Percentiles rank a stretch among this genome's conserved stretches.
Conservation (phyloP, 1,140 invertebrate species). For the Danaus plexippus region DNA sequence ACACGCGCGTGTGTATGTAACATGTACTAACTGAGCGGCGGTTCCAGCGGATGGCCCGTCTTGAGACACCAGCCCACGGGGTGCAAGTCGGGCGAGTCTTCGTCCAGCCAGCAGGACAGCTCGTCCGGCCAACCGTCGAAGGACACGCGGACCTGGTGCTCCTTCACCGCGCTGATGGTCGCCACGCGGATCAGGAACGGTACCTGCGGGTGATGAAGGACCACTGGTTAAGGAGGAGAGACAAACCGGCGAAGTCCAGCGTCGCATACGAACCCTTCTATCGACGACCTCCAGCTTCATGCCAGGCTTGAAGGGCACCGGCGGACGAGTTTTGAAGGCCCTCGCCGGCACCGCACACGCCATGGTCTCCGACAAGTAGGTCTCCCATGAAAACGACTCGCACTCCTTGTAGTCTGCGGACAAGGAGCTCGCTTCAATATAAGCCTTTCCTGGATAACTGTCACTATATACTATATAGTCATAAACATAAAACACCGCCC, state of each 20-base stretch:
- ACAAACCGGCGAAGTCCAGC: constrained; percentile 5
- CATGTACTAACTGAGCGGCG: constrained; percentile 78
- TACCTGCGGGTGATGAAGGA: constrained; percentile 35
- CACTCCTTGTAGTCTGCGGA: constrained; percentile 79
- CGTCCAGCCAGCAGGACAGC: constrained; percentile 92
- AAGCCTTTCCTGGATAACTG: too few species aligned
- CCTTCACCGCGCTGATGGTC: constrained; percentile 83
- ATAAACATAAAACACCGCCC: too few species aligned
- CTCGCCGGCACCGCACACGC: constrained; percentile 83
- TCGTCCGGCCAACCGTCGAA: constrained; percentile 93
- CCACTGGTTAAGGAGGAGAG: neutral
- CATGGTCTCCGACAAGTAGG: constrained; percentile 85
- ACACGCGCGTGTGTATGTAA: neutral
- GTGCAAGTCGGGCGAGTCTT: constrained; percentile 92
- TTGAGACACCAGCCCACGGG: constrained; percentile 92
- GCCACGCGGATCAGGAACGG: constrained; percentile 87
- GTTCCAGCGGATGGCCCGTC: constrained; percentile 88
- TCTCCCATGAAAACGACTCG: constrained; percentile 86
- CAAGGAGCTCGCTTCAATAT: constrained; percentile 8
- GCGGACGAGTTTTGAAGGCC: constrained; percentile 85
- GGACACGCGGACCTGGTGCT: constrained; percentile 85
- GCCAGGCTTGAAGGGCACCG: constrained; percentile 86
- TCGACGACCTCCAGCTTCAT: constrained; percentile 96
- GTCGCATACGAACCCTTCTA: constrained; percentile 77
- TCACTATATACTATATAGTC: too few species aligned